Evolutionary conservation across 2,797 vertebrate species (phyloP), one percentile per base, ranked within the genome.

Genomic region (Miichthys miiuy): DNA sequence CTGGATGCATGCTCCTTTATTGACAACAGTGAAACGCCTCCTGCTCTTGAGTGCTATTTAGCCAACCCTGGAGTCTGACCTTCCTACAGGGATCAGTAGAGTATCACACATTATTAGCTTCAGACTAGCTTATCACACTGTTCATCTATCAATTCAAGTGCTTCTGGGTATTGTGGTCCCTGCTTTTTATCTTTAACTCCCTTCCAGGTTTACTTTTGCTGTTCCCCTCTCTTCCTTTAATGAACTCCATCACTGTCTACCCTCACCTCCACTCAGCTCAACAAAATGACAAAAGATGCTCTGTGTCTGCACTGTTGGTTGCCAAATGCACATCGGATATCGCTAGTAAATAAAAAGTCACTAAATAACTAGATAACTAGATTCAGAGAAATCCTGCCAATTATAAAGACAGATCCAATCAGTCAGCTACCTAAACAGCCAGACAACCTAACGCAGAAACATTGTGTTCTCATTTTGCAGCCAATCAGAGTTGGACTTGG

Each of bases 401-500:
- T 61, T 50, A 72, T 8, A 38, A 77, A 50, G 65, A 58, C 63
- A 42, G 20, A 65, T 63, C 34, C 6, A 5, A 72, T 63, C 68
- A 76, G 61, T 66, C 65, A 76, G 65, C 2, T 8, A 64, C 80
- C 47, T 52, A 52, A 70, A 23, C 51, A 72, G 55, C 44, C 52
- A 46, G 51, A 30, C 11, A 76, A 20, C 7, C 50, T 52, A 14
- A 58, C 20, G 65, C 54, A 60, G 56, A 72, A 30, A 56, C 77
- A 79, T 65, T 75, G 63, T 69, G 68, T 69, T 81, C 79, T 83
- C 79, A 81, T 91, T 91, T 72, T 85, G 51, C 68, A 82, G 80
- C 83, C 83, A 88, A 84, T 86, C 87, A 87, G 82, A 84, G 13
- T 60, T 79, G 75, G 73, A n/a, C 48, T 66, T 75, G 51, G 58